Evolutionary conservation across 2,888 invertebrate species (phyloP), one percentile per base, ranked within the genome.

Genomic region (Drosophila maculinotata): DNA sequence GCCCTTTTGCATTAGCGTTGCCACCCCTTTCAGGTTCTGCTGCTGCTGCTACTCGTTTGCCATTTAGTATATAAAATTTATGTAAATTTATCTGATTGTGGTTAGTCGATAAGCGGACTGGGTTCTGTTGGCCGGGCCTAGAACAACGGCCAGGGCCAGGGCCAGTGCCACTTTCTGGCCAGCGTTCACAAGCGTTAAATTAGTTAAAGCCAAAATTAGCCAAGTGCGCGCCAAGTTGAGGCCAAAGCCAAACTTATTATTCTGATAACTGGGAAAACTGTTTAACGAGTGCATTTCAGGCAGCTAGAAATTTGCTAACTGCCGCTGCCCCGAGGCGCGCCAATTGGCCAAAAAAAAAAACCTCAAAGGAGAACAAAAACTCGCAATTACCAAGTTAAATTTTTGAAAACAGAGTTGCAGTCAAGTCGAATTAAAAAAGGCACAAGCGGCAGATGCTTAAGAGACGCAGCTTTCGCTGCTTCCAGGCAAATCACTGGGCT

Each of bases 11-110:
- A 17, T 57, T 33, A 25, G 30, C 25, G 17, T 45, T 44, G 54
- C 47, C 44, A 67, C 44, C 45, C 49, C 59, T 36, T 52, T 59
- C 30, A 10, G 5, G 33, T 25, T 15, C 10, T 51, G 30, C 35
- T 47, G 20, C 23, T n/a, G n/a, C n/a, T 20, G 20, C 58, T 20
- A 35, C 36, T 52, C 41, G 56, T 52, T 68, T 58, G 62, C 59
- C 68, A 48, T 68, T 66, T 69, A 52, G 79, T 69, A 65, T 44
- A 80, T 69, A 73, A 66, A 82, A 74, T 82, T 67, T 87, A 82
- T 83, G 88, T 54, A 69, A 87, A 87, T 83, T 79, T 54, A 66
- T 59, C 54, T 60, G 81, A 82, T 81, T 81, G 87, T 66, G 79
- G 68, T 57, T 65, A 48, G 31, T 26, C 56, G 81, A 81, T 81